Conservation (phyloP, 2,888 invertebrate species). For the Hipparchia semele region DNA sequence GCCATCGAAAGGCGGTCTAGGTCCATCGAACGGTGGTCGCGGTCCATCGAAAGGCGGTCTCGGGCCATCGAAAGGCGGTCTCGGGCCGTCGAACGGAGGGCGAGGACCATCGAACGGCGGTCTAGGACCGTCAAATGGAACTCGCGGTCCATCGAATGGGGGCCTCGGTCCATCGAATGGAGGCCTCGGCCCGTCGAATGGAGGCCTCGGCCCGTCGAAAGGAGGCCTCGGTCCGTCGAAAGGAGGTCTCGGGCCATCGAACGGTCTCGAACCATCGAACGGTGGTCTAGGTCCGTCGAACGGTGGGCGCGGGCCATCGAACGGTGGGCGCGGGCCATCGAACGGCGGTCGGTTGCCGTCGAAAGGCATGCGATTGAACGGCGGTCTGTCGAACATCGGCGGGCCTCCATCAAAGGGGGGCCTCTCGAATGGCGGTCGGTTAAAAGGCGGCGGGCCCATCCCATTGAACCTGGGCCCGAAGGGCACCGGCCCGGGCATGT, state of each 20-base stretch:
- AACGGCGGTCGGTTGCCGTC: conserved; percentile 61
- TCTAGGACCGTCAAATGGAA: conserved; percentile 59
- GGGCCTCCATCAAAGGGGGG: conserved; percentile 63
- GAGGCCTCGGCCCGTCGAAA: conserved; percentile 59
- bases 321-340: conserved; percentile 55
- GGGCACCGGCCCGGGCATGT: conserved; percentile 56
- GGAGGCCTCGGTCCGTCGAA: conserved; percentile 53
- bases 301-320: conserved; percentile 54
- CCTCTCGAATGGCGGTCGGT: conserved; percentile 56
- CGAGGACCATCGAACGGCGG: conserved; percentile 56
- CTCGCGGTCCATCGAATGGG: conserved; percentile 55
- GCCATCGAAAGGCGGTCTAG: conserved; percentile 57
- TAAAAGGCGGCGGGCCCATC: conserved; percentile 68
- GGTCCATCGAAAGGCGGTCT: conserved; percentile 57
- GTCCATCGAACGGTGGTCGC: conserved; percentile 61
- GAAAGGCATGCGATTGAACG: conserved; percentile 60
- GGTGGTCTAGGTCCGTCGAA: conserved; percentile 47
- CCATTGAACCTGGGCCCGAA: conserved; percentile 75
- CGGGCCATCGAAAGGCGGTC: conserved; percentile 60
- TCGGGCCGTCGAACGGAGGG: conserved; percentile 61
- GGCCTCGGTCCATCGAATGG: conserved; percentile 51
- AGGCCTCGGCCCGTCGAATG: conserved; percentile 58
- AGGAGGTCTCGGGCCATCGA: conserved; percentile 49
- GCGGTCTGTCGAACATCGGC: conserved; percentile 57
- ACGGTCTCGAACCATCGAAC: conserved; percentile 41